A percentile compares a stretch with the other conserved stretches of the same genome.
These are phyloP conservation scores for Cyphomyrus discorhynchus DNA, from an alignment of 2,113 vertebrate species.

Conservation along the genomic window DNA sequence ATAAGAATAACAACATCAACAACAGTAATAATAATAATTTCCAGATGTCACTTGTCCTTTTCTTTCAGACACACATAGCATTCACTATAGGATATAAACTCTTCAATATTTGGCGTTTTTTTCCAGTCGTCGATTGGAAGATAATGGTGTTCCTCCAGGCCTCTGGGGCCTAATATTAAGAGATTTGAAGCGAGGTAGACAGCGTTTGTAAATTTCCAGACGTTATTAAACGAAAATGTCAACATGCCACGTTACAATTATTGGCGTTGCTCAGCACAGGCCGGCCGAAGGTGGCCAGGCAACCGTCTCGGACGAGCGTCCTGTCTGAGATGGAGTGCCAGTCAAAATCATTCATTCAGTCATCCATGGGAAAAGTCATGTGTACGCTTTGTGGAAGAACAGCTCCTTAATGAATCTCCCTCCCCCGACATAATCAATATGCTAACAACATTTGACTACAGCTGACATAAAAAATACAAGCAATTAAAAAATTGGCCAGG, in stretches of 20 bases:
- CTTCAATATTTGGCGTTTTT: neutral
- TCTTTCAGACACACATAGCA: neutral
- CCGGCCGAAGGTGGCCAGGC: neutral
- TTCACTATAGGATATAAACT: neutral
- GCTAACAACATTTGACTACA: neutral
- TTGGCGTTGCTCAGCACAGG: neutral
- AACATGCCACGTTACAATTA: neutral
- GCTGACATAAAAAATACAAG: neutral
- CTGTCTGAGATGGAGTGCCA: neutral
- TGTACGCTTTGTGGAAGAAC: neutral
- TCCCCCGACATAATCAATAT: neutral
- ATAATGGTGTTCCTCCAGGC: neutral
- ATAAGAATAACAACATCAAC: neutral
- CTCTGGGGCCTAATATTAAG: neutral
- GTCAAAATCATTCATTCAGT: neutral
- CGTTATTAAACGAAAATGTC: neutral
- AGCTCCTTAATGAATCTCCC: neutral
- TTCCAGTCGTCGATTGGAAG: neutral
- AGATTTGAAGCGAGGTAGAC: neutral
- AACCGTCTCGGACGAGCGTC: neutral
- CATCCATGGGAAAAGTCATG: neutral
- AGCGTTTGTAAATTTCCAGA: neutral
- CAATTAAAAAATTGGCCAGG: conserved; percentile 6
- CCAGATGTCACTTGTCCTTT: neutral
- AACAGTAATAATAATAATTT: neutral